Percentiles rank a stretch among this genome's conserved stretches.
Conservation (phyloP, 2,113 vertebrate genomes). For the Paracanthobrama guichenoti region DNA sequence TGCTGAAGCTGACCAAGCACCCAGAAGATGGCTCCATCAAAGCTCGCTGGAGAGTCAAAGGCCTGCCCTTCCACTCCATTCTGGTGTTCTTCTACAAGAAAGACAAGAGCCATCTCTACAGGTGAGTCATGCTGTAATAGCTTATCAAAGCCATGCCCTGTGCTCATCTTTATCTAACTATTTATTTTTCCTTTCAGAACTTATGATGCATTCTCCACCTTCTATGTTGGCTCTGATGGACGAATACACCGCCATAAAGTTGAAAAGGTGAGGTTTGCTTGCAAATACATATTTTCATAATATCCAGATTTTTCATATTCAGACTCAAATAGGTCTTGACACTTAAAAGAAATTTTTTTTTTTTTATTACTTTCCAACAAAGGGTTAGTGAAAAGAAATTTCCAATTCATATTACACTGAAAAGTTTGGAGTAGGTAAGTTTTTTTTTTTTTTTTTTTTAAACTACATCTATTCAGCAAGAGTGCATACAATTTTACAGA, state of each 20-base stretch:
- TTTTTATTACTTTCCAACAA: neutral
- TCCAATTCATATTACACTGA: too few species aligned
- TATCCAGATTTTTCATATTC: neutral
- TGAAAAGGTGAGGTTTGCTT: slow-evolving; percentile 78
- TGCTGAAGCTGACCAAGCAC: slow-evolving; percentile 87
- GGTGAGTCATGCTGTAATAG: slow-evolving; percentile 64
- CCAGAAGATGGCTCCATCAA: slow-evolving; percentile 82
- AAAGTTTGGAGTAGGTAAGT: too few species aligned
- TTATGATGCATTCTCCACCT: slow-evolving; percentile 88
- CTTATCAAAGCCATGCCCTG: neutral
- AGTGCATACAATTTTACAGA: too few species aligned
- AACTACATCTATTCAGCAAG: too few species aligned
- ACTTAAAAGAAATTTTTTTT: neutral
- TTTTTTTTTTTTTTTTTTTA: too few species aligned
- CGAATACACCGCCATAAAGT: slow-evolving; percentile 85
- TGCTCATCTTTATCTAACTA: neutral
- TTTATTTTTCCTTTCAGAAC: slow-evolving; percentile 67
- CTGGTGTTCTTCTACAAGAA: slow-evolving; percentile 82
- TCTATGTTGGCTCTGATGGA: slow-evolving; percentile 83
- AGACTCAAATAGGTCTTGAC: too few species aligned
- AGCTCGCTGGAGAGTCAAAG: slow-evolving; percentile 85
- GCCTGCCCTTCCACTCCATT: slow-evolving; percentile 78
- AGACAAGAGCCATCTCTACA: slow-evolving; percentile 82
- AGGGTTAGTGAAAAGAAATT: neutral
- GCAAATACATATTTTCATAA: neutral